These are phyloP conservation scores for Caenorhabditis drosophilae DNA, from an alignment of 2,888 invertebrate genomes.

Conservation along the genomic window DNA sequence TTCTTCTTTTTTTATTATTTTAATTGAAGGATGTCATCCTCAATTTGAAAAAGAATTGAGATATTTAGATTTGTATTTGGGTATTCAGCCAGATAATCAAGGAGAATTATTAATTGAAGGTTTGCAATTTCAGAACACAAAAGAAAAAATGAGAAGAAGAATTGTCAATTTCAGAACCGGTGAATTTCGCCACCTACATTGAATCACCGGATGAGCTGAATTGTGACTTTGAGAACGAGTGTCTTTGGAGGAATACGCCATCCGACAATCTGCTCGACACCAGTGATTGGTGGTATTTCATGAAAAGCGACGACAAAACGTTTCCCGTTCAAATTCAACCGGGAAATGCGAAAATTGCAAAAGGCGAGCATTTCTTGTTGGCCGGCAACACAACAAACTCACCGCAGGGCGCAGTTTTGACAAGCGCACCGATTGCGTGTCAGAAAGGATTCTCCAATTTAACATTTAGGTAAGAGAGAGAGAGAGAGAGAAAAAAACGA, in stretches of 20 bases:
- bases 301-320: slow-evolving; percentile 60
- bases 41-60: slow-evolving; percentile 64
- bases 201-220: slow-evolving; percentile 53
- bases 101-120: slow-evolving; percentile 57
- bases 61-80: slow-evolving; percentile 65
- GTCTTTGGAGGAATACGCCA: slow-evolving; percentile 63
- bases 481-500: background rate
- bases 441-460: slow-evolving; percentile 60
- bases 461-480: slow-evolving; percentile 57
- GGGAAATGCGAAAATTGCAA: slow-evolving; percentile 44
- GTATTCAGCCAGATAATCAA: slow-evolving; percentile 60
- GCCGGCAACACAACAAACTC: slow-evolving; percentile 66
- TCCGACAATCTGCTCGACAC: slow-evolving; percentile 64
- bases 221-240: slow-evolving; percentile 57
- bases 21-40: slow-evolving; percentile 40
- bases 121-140: slow-evolving; percentile 8
- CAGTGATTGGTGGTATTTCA: slow-evolving; percentile 66
- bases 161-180: slow-evolving; percentile 37
- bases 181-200: slow-evolving; percentile 55
- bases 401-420: slow-evolving; percentile 60
- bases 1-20: background rate
- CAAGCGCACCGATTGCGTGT: slow-evolving; percentile 66
- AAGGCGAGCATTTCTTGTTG: slow-evolving; percentile 57
- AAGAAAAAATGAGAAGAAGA: background rate
- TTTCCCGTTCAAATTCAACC: slow-evolving; percentile 67